Base-by-base conservation (phyloP, 2,888 invertebrate species). In the Dendrolimus houi region DNA sequence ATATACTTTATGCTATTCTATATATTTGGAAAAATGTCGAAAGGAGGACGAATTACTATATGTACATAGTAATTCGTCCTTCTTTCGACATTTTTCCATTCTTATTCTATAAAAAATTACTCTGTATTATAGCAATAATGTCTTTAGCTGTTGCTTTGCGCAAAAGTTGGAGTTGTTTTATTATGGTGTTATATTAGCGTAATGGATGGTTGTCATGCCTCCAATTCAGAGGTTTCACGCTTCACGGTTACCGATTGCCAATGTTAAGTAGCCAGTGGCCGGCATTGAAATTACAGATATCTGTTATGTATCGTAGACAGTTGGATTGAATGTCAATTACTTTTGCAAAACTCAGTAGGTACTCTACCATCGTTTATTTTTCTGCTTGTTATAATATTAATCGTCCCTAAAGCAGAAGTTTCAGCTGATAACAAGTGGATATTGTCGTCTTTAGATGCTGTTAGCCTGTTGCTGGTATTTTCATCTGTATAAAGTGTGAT, bases 171-270 rank as follows among this genome's bases (percentile, higher is more conserved):
- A 47, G 9, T 47, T 10, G 47, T 47, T 47, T 47, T 47, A 62
- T 65, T 69, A 60, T 69, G 60, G 54, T 60, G 57, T 61, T 59
- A 57, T 63, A 59, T 65, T 62, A 61, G 60, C 61, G 64, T 68
- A 68, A 66, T 66, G 56, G 64, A 64, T 62, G 62, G 63, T 62
- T 70, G 72, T 74, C 72, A 71, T 66, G 69, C 68, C 62, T 64
- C 57, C 60, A 62, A 66, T 66, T 70, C 59, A 53, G 58, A 63
- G 61, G 66, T 66, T 65, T 69, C 64, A 68, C 70, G 71, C 71
- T 74, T 74, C 74, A 74, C 66, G 73, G 69, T 69, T 56, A 55
- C 56, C 59, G 64, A 62, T 61, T 64, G 54, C 59, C 69, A 71
- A 71, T 68, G 65, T 60, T 66, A 66, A 70, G 56, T 64, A 59